Base-by-base conservation (phyloP, 2,113 vertebrate genomes). In the Xenopus laevis region DNA sequence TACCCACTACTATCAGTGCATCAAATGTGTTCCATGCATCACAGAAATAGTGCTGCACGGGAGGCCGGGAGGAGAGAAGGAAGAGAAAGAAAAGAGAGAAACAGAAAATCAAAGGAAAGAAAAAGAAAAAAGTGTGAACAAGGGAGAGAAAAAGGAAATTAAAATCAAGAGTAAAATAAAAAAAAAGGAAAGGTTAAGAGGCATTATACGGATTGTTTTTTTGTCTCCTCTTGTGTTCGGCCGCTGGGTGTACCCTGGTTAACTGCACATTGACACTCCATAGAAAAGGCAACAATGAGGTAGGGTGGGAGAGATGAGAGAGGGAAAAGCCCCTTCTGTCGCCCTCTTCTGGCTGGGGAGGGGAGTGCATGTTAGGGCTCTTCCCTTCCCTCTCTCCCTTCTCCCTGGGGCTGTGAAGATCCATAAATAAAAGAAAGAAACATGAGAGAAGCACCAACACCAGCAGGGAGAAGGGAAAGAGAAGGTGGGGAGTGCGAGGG, bases 21-120 rank as follows among this genome's bases (percentile, higher is more conserved):
- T 99, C 96, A 96, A 99, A 99, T 89, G 96, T 98, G 93, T 99
- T 99, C 97, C 97, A 98, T 98, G 96, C 96, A 98, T 98, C 96
- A 94, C 97, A 95, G 97, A 98, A 99, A 98, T 98, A 99, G 96
- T 98, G 96, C 97, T 98, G 95, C 92, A 91, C 94, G 88, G 89
- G 87, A 86, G 85, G 85, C 87, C 86, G 85, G 84, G 88, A 84
- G 84, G 82, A 77, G 87, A 86, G 86, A 84, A 87, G 83, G 83
- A 80, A 73, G 83, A 86, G 84, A 81, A 23, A 72, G 83, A 85
- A 75, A 50, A 86, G 80, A 78, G 13, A 78, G 82, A 73, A 81
- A 82, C 71, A 53, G 71, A 55, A 77, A 78, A 52, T 53, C 55
- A 65, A 78, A 65, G 30, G 68, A 68, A 75, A 71, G 82, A 89